Evolutionary conservation across 2,113 vertebrate genomes (phyloP).

Genomic region (Stegostoma tigrinum): DNA sequence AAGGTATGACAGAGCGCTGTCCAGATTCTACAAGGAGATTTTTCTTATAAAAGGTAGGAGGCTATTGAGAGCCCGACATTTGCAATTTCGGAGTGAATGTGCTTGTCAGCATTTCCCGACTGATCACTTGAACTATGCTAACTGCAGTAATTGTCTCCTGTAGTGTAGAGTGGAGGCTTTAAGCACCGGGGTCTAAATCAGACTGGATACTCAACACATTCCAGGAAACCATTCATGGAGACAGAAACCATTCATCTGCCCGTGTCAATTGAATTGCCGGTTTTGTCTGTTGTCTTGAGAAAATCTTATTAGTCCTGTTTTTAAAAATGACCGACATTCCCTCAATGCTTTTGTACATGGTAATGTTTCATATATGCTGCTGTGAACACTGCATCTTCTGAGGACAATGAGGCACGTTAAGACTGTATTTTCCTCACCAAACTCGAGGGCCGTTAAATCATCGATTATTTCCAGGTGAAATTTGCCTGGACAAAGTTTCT

Average conservation of each 20-base stretch:
- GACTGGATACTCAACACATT: not conserved
- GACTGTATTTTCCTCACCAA: too few relatives aligned
- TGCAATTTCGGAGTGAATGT: not conserved
- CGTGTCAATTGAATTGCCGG: not conserved
- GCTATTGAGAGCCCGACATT: not conserved
- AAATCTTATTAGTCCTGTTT: not conserved
- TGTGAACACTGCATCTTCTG: not conserved
- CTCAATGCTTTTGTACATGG: too few relatives aligned
- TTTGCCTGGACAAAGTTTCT: not conserved
- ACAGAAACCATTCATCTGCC: not conserved
- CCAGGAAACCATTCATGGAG: not conserved
- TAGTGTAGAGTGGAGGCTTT: not conserved
- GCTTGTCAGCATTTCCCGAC: not conserved
- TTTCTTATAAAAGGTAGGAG: too few relatives aligned
- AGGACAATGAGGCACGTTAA: not conserved
- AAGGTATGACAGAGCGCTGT: not conserved
- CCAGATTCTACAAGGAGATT: not conserved
- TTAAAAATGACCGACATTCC: not conserved
- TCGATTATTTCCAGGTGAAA: not conserved
- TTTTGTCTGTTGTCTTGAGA: not conserved
- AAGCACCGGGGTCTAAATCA: too few relatives aligned
- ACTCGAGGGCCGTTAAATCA: too few relatives aligned
- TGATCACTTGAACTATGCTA: not conserved
- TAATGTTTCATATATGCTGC: not conserved
- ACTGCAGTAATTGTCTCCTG: not conserved